phyloP scores from a whole-genome alignment of 2,797 vertebrate genomes.

The Chelidonichthys spinosus region DNA sequence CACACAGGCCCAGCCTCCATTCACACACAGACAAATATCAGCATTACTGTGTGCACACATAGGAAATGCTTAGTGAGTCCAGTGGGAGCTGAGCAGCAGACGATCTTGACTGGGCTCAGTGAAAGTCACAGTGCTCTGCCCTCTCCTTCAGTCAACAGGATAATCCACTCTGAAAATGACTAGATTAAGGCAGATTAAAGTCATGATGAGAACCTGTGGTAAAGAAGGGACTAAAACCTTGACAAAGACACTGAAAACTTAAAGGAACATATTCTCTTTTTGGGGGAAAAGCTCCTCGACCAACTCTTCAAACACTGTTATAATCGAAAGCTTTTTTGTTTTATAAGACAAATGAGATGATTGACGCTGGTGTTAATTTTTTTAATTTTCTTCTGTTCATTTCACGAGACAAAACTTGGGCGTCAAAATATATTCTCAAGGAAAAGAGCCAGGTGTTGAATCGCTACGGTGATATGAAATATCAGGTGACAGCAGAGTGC shows the following conservation, averaged over 20 bases:
- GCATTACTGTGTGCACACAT: conserved; percentile 31
- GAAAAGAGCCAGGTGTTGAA: conserved; percentile 4
- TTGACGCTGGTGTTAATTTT: not conserved
- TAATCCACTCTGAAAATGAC: conserved; percentile 79
- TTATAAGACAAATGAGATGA: not conserved
- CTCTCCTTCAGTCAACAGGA: conserved; percentile 65
- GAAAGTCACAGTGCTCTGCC: conserved; percentile 47
- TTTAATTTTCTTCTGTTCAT: not conserved
- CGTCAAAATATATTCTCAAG: not conserved
- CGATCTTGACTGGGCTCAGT: conserved; percentile 46
- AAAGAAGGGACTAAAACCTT: conserved; percentile 22
- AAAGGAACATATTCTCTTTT: conserved; percentile 14
- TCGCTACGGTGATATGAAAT: not conserved
- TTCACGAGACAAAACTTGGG: not conserved
- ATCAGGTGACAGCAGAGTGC: not conserved
- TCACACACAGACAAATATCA: conserved; percentile 21
- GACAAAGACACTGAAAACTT: conserved; percentile 17
- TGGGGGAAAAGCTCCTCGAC: conserved; percentile 1
- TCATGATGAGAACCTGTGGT: conserved; percentile 37
- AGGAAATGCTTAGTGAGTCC: conserved; percentile 12
- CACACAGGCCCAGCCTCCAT: too few species aligned
- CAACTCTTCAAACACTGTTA: not conserved
- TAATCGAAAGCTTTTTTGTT: not conserved
- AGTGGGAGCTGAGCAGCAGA: conserved; percentile 47
- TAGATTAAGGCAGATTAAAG: conserved; percentile 74